These are phyloP conservation scores for Caradrina kadenii DNA, from an alignment of 2,888 invertebrate species.

Conservation along the genomic window DNA sequence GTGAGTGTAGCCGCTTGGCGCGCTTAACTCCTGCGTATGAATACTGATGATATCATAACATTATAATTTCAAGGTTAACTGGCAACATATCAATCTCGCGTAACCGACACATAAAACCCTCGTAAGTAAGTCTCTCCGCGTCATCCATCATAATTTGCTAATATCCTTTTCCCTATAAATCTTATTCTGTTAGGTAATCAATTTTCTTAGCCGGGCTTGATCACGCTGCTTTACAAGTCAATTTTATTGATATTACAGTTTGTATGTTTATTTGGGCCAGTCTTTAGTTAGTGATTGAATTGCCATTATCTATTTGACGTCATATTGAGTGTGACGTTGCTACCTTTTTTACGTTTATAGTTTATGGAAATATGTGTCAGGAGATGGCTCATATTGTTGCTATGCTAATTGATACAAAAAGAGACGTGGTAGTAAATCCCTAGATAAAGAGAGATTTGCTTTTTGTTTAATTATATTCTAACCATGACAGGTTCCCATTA, in stretches of 20 bases:
- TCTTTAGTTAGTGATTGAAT: neutral
- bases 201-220: slow-evolving; percentile 35
- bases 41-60: slow-evolving; percentile 20
- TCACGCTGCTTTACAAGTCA: slow-evolving; percentile 33
- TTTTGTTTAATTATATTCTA: no score
- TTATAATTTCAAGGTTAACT: slow-evolving; percentile 29
- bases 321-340: no score
- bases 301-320: neutral
- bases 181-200: slow-evolving; percentile 50
- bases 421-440: no score
- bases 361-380: no score
- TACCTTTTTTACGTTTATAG: no score
- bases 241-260: slow-evolving; percentile 32
- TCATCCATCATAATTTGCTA: slow-evolving; percentile 64
- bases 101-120: slow-evolving; percentile 29
- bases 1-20: no score
- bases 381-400: no score
- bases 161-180: slow-evolving; percentile 61
- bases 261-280: neutral
- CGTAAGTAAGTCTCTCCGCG: slow-evolving; percentile 35
- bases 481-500: no score
- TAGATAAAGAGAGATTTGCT: no score
- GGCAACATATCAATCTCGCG: slow-evolving; percentile 42
- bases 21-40: neutral
- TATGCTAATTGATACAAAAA: no score